phyloP scores from a whole-genome alignment of 2,888 invertebrate genomes.

The Hetaerina titia region DNA sequence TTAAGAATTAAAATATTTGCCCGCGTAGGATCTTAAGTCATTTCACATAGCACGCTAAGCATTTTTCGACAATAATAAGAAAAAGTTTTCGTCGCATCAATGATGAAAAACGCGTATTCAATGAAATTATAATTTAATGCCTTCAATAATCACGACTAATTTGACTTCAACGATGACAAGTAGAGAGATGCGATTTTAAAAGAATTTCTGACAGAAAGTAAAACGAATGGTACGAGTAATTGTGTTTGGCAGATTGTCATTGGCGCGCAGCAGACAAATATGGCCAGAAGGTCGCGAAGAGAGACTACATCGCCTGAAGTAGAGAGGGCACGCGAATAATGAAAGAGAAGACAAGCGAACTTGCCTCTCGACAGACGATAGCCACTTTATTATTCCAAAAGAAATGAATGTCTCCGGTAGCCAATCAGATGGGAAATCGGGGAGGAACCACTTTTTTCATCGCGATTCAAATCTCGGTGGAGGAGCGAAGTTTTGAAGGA shows the following conservation, averaged over 20 bases:
- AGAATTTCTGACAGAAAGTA: too few relatives aligned
- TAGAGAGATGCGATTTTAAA: too few relatives aligned
- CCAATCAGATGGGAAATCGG: constrained; percentile 33
- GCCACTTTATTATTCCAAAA: background rate
- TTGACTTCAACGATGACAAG: too few relatives aligned
- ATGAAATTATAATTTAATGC: too few relatives aligned
- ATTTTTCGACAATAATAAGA: too few relatives aligned
- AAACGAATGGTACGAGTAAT: background rate
- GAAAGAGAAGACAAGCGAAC: background rate
- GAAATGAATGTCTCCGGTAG: constrained; percentile 43
- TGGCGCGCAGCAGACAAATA: background rate
- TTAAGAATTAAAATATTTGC: too few relatives aligned
- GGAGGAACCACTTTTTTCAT: background rate
- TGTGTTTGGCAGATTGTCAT: background rate
- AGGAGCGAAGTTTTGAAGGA: background rate
- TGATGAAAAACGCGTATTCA: too few relatives aligned
- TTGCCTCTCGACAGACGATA: constrained; percentile 3
- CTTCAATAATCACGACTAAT: too few relatives aligned
- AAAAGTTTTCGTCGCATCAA: too few relatives aligned
- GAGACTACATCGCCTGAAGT: background rate
- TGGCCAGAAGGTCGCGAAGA: background rate
- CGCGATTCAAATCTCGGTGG: constrained; percentile 32
- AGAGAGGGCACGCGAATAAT: background rate
- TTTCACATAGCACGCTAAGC: too few relatives aligned
- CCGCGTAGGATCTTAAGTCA: too few relatives aligned